phyloP scores from a whole-genome alignment of 2,888 invertebrate species.

The Allygus modestus region DNA sequence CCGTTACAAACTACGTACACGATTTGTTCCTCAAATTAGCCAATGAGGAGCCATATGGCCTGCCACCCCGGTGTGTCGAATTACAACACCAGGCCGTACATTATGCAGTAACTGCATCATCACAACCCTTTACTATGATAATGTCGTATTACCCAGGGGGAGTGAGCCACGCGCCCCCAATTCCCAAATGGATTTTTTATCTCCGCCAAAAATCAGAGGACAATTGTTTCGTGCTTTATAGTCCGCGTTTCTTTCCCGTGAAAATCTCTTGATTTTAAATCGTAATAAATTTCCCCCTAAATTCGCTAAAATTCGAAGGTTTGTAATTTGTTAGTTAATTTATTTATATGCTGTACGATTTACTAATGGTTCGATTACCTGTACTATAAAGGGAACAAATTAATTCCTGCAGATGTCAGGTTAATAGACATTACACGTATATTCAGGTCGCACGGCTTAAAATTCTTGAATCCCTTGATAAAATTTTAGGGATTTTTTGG shows the following conservation, averaged over 20 bases:
- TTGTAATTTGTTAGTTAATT: no score
- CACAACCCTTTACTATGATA: conserved; percentile 51
- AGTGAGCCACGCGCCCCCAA: conserved; percentile 6
- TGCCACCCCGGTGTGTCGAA: conserved; percentile 25
- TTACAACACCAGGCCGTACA: conserved; percentile 50
- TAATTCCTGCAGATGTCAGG: no score
- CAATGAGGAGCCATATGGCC: conserved; percentile 28
- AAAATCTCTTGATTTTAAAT: not conserved
- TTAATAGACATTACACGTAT: no score
- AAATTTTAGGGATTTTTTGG: no score
- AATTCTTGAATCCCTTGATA: no score
- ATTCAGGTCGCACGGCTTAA: no score
- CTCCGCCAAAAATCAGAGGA: conserved; percentile 41
- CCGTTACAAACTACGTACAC: conserved; percentile 9
- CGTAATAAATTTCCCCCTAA: no score
- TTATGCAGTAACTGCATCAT: conserved; percentile 41
- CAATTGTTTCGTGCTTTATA: conserved; percentile 20
- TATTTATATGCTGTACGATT: no score
- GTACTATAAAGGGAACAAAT: no score
- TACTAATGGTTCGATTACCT: no score
- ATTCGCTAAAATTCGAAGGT: no score
- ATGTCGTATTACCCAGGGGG: not conserved
- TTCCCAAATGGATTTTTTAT: conserved; percentile 54
- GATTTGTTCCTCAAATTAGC: conserved; percentile 23
- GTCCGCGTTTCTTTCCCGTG: not conserved